Evolutionary conservation across 1,140 invertebrate genomes (phyloP).

Genomic region (Belonocnema kinseyi): DNA sequence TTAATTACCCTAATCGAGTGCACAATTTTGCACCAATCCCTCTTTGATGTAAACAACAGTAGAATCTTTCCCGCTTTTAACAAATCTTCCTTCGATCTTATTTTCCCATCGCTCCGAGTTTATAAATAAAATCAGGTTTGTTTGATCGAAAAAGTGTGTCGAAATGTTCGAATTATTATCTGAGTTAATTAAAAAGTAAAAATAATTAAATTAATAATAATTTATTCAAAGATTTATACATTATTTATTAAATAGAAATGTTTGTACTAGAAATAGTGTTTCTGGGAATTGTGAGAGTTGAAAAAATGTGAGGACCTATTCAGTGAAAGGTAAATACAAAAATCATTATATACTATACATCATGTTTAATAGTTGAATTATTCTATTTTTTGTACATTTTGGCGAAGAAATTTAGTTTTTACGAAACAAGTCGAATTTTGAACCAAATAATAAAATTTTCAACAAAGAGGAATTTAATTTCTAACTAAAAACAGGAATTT

Average conservation of each 20-base stretch:
- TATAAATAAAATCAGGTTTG: neutral
- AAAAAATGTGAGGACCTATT: neutral
- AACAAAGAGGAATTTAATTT: no score
- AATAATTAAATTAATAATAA: neutral
- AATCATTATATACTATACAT: neutral
- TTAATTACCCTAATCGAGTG: neutral
- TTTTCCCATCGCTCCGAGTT: conserved; percentile 4
- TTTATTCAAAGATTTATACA: neutral
- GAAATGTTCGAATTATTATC: neutral
- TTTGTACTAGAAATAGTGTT: neutral
- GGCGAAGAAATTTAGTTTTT: no score
- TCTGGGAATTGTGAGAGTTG: conserved; percentile 6
- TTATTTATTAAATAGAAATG: neutral
- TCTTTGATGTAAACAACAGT: neutral
- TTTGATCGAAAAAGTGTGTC: neutral
- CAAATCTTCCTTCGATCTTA: conserved; percentile 1
- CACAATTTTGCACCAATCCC: neutral
- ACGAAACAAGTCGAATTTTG: no score
- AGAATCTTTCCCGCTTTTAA: neutral
- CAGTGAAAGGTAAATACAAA: conserved; percentile 5
- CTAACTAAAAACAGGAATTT: no score
- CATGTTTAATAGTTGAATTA: no score
- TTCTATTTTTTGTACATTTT: no score
- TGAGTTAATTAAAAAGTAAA: no score
- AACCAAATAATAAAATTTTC: no score